Base-by-base conservation (phyloP, 2,888 invertebrate species). In the Leucophora obtusa region DNA sequence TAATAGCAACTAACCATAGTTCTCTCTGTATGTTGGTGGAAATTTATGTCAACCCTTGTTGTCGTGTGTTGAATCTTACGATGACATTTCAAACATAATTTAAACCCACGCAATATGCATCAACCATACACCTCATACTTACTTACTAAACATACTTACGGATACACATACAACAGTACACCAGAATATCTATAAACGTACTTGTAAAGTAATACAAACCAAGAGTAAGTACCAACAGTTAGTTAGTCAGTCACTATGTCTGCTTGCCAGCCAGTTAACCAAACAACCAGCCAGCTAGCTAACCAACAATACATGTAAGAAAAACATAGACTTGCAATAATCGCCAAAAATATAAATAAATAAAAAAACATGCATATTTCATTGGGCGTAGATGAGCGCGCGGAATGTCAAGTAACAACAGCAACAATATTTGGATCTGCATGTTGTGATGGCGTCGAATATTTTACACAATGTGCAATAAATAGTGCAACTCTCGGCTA, bases 41-140 rank as follows among this genome's bases (percentile, higher is more conserved):
- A 89, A 89, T 89, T 89, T 89, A 89, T 89, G 89, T 89, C 89
- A 89, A 88, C 88, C 88, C 87, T 89, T 87, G 88, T 89, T 89
- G 89, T 88, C 87, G 88, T 88, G 89, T 87, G 89, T 89, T 89
- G 89, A 88, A 89, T 89, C 89, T 89, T 89, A 89, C 89, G 89
- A 89, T 89, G 89, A 89, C 89, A 89, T 89, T 89, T 89, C 86
- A 87, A 89, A 89, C 89, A 89, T 89, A 89, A 89, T 89, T 89
- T 89, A 89, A 89, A 87, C 89, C 89, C 89, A 89, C 89, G 89
- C 89, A 89, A 82, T 76, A 80, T 71, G 75, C 82, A 79, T 69
- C 77, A 78, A 69, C 72, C 68, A 33, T 58, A 21, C 28, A 28
- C 28, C 28, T 28, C 28, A 7, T 28, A 28, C 28, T 28, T 28